Evolutionary conservation across 2,797 vertebrate species (phyloP), one percentile per base, ranked within the genome.

Genomic region (Triplophysa yarkandensis): DNA sequence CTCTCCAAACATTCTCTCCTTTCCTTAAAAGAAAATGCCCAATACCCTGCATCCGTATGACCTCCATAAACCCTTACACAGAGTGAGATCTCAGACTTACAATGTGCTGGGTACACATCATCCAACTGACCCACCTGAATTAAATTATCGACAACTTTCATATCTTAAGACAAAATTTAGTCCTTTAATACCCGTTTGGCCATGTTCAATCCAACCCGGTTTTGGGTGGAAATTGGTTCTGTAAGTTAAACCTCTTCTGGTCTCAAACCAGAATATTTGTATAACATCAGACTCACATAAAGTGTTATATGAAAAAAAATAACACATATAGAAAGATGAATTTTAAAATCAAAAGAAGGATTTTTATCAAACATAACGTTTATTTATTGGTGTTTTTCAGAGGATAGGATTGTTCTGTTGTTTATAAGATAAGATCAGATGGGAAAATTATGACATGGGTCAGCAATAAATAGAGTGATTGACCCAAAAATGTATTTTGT

Each of bases 131-230:
- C 60, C 74, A 77, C 69, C 65, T 77, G 74, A 66, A 32, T 17
- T 62, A 48, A 71, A 77, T 80, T 73, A 72, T 28, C 36, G 19
- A 28, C 2, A 17, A 68, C 34, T 81, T 65, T 55, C 41, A 63
- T 69, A 72, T 21, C n/a, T 58, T 74, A 52, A n/a, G 39, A 27
- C 41, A 44, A 50, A 58, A 78, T 25, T n/a, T n/a, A 28, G 28
- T 2, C 19, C 50, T 30, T 19, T 41, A 43, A 50, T 62, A 68
- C 21, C 32, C 44, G 28, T 62, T 62, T 1, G 48, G 1, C 0
- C 1, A 50, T 50, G 11, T 17, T 6, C 25, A 11, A 7, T 41
- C 21, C 43, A 13, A 10, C 28, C 16, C 9, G 32, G n/a, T 36
- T 58, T 4, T 7, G 13, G 13, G 27, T 25, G 54, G 23, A 54